A percentile compares a stretch with the other conserved stretches of the same genome.
These are phyloP conservation scores for Gymnocephalus cernua DNA, from an alignment of 2,113 vertebrate genomes.

Conservation along the genomic window DNA sequence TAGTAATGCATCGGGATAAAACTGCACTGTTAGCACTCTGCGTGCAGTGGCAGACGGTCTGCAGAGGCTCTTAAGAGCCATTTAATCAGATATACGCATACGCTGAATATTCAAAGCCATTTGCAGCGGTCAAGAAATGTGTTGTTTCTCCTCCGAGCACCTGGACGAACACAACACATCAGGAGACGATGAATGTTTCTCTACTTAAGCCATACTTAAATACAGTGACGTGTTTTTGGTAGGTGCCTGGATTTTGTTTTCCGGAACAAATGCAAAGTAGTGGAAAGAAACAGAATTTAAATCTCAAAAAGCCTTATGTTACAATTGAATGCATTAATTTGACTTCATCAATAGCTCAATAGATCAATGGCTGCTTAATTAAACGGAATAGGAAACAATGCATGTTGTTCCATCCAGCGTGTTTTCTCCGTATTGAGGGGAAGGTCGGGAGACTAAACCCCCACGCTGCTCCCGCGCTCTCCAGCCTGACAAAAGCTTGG, in stretches of 20 bases:
- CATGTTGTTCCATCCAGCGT: conserved; percentile 47
- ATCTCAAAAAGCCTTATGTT: conserved; percentile 3
- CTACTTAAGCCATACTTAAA: conserved; percentile 57
- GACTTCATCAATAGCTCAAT: conserved; percentile 23
- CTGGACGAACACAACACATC: conserved; percentile 67
- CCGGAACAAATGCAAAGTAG: conserved; percentile 13
- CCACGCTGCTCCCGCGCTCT: conserved; percentile 50
- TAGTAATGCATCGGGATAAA: conserved; percentile 78
- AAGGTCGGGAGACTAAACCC: conserved; percentile 47
- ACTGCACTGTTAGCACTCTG: conserved; percentile 78
- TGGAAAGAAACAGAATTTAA: conserved; percentile 2
- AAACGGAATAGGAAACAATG: conserved; percentile 49
- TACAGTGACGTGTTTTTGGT: conserved; percentile 52
- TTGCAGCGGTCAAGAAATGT: conserved; percentile 75
- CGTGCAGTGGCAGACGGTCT: conserved; percentile 59
- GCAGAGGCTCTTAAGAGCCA: conserved; percentile 78
- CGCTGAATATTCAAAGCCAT: conserved; percentile 82
- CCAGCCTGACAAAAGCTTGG: conserved; percentile 75
- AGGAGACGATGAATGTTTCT: conserved; percentile 53
- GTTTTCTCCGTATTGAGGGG: conserved; percentile 49
- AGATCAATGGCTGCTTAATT: conserved; percentile 38
- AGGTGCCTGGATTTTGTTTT: conserved; percentile 23
- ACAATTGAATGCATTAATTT: conserved; percentile 2
- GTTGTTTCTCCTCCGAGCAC: conserved; percentile 64
- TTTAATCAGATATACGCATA: conserved; percentile 77